Evolutionary conservation across 2,113 vertebrate species (phyloP).

Genomic region (Antechinus flavipes): DNA sequence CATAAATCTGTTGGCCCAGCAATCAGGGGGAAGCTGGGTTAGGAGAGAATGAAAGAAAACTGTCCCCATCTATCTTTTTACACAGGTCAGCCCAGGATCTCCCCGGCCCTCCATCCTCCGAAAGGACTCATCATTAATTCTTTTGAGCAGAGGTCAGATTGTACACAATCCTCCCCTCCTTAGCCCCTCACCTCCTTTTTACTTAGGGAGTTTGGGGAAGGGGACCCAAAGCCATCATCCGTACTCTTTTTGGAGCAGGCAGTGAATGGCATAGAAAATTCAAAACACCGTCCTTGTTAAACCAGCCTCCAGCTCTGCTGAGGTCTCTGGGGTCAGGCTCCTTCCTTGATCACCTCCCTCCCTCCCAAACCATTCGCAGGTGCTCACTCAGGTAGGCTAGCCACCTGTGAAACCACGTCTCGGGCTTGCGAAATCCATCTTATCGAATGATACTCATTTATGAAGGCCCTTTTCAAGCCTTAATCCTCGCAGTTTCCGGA

Average conservation of each 20-base stretch:
- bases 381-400: not conserved
- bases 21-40: not conserved
- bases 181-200: not conserved
- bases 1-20: not conserved
- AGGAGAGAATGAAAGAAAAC: not conserved
- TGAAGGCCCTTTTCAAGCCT: not conserved
- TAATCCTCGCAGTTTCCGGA: not conserved
- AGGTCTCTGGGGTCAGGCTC: not conserved
- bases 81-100: not conserved
- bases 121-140: not conserved
- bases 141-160: not conserved
- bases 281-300: not conserved
- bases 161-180: not conserved
- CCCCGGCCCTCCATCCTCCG: rapidly evolving
- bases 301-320: not conserved
- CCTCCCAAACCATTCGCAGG: not conserved
- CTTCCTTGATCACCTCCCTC: not conserved
- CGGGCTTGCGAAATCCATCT: not conserved
- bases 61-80: not conserved
- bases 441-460: not conserved
- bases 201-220: not conserved
- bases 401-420: not conserved
- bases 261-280: not conserved
- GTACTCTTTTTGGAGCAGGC: not conserved
- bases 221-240: not conserved